A percentile compares a stretch with the other conserved stretches of the same genome.
These are phyloP conservation scores for Mycalesis mineus DNA, from an alignment of 2,888 invertebrate species.

Conservation along the genomic window DNA sequence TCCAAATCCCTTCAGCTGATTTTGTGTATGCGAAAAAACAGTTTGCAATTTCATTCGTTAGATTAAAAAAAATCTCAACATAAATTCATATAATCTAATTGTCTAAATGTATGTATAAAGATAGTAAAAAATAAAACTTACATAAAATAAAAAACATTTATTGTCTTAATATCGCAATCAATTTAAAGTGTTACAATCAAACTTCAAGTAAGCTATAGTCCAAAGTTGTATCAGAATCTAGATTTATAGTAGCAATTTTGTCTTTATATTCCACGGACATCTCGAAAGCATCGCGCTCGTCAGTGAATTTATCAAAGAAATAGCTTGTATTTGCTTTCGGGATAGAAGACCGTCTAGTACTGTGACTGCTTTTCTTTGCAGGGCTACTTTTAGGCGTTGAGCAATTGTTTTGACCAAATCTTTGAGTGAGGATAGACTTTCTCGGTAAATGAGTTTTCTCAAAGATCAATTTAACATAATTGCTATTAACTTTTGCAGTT, in stretches of 20 bases:
- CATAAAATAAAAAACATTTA: not conserved
- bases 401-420: slow-evolving; percentile 50
- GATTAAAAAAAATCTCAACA: no score
- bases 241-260: slow-evolving; percentile 38
- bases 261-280: slow-evolving; percentile 71
- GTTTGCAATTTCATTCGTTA: no score
- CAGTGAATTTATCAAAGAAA: slow-evolving; percentile 73
- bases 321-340: slow-evolving; percentile 63
- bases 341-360: slow-evolving; percentile 36
- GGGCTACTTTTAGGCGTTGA: slow-evolving; percentile 65
- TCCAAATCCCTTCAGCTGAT: no score
- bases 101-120: not conserved
- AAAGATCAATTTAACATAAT: slow-evolving; percentile 58
- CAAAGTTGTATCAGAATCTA: slow-evolving; percentile 51
- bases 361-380: slow-evolving; percentile 30
- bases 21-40: no score
- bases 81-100: no score
- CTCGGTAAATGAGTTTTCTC: slow-evolving; percentile 31
- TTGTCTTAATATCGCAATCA: not conserved
- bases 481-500: slow-evolving; percentile 55
- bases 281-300: slow-evolving; percentile 80
- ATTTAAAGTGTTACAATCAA: slow-evolving; percentile 35
- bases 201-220: slow-evolving; percentile 61
- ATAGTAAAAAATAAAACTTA: not conserved
- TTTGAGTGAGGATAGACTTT: slow-evolving; percentile 40